These are phyloP conservation scores for Thymelicus acteon DNA, from an alignment of 2,888 invertebrate genomes.

Conservation along the genomic window DNA sequence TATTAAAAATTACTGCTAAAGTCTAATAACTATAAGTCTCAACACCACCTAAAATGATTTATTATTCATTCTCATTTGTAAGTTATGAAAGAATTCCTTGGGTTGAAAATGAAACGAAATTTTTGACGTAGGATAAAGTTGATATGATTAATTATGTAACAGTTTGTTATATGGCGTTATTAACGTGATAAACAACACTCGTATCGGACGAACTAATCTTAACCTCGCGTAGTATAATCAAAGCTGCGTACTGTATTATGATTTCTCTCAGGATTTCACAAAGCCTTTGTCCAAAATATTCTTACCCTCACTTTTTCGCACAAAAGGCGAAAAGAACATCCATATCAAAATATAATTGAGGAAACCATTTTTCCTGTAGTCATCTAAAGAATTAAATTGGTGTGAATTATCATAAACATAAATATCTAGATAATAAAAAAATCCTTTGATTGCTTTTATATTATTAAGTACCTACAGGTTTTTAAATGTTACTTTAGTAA, in stretches of 20 bases:
- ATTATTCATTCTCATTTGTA: not conserved
- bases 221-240: not conserved
- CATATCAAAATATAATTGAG: not conserved
- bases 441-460: too few species aligned
- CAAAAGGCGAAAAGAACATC: not conserved
- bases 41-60: too few species aligned
- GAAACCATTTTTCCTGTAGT: not conserved
- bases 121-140: conserved; percentile 14
- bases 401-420: too few species aligned
- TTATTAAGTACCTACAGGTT: too few species aligned
- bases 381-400: too few species aligned
- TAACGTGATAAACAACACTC: conserved; percentile 13
- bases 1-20: too few species aligned
- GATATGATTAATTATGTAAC: conserved; percentile 16
- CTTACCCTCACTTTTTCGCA: not conserved
- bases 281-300: not conserved
- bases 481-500: too few species aligned
- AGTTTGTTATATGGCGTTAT: conserved; percentile 23
- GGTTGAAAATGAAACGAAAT: too few species aligned
- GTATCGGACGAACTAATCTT: not conserved
- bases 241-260: not conserved
- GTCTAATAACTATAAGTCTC: too few species aligned
- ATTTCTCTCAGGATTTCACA: not conserved
- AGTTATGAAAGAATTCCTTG: not conserved
- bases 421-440: too few species aligned